Conservation (phyloP, 2,797 vertebrate species). For the Mus minutoides region DNA sequence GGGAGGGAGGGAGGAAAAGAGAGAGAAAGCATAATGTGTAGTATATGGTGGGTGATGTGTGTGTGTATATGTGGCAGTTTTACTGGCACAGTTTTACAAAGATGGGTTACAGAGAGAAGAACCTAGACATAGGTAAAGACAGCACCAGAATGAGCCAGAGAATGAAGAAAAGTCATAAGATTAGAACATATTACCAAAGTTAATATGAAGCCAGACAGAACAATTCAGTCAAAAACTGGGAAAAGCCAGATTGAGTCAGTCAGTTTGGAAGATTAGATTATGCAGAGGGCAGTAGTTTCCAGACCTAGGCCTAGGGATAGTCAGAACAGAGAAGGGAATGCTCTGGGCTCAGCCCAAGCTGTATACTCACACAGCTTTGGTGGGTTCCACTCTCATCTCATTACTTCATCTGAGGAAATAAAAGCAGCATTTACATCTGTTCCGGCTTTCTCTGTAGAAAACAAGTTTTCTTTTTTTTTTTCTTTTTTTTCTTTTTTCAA, state of each 20-base stretch:
- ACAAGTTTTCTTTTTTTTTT: too few relatives aligned
- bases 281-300: not conserved
- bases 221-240: not conserved
- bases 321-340: not conserved
- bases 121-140: not conserved
- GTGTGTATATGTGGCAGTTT: not conserved
- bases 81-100: not conserved
- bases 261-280: not conserved
- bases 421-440: not conserved
- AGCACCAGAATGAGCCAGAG: not conserved
- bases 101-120: not conserved
- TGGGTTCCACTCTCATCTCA: not conserved
- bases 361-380: too few relatives aligned
- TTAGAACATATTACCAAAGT: not conserved
- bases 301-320: not conserved
- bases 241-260: not conserved
- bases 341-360: not conserved
- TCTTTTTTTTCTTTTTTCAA: too few relatives aligned
- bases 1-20: too few relatives aligned
- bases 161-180: not conserved
- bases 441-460: not conserved
- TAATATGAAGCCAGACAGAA: not conserved
- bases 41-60: not conserved
- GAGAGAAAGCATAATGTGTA: not conserved
- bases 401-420: not conserved